phyloP scores from a whole-genome alignment of 2,113 vertebrate species.

The Chelonoidis abingdonii region DNA sequence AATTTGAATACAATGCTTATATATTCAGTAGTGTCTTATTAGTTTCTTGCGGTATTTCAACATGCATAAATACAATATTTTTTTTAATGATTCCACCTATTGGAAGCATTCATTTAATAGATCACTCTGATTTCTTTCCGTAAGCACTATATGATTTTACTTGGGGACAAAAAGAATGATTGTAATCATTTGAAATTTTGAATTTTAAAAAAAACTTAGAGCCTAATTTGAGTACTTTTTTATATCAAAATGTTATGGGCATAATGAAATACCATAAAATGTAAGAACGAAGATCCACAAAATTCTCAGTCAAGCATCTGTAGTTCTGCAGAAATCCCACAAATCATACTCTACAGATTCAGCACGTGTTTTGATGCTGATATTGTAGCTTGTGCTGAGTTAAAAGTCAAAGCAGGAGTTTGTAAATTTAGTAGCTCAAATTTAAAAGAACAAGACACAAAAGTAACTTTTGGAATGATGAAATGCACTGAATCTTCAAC shows the following conservation, averaged over 20 bases:
- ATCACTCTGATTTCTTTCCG: not conserved
- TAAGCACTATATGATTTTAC: not conserved
- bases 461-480: slow-evolving; percentile 43
- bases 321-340: not conserved
- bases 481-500: slow-evolving; percentile 42
- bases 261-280: not conserved
- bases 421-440: too few relatives aligned
- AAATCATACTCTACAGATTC: not conserved
- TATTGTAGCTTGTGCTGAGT: slow-evolving; percentile 24
- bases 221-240: accelerated
- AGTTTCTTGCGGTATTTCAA: not conserved
- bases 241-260: not conserved
- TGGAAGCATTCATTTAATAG: not conserved
- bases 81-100: not conserved
- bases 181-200: slow-evolving; percentile 22
- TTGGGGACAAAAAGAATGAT: not conserved
- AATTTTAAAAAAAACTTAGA: slow-evolving; percentile 3
- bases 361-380: not conserved
- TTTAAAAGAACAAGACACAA: not conserved
- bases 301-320: not conserved
- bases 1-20: not conserved
- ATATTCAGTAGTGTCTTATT: not conserved
- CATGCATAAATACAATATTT: accelerated
- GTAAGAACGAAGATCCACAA: not conserved
- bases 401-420: slow-evolving; percentile 26